A percentile compares a stretch with the other conserved stretches of the same genome.
Conservation (phyloP, 2,797 vertebrate species). For the Aselliscus stoliczkanus region DNA sequence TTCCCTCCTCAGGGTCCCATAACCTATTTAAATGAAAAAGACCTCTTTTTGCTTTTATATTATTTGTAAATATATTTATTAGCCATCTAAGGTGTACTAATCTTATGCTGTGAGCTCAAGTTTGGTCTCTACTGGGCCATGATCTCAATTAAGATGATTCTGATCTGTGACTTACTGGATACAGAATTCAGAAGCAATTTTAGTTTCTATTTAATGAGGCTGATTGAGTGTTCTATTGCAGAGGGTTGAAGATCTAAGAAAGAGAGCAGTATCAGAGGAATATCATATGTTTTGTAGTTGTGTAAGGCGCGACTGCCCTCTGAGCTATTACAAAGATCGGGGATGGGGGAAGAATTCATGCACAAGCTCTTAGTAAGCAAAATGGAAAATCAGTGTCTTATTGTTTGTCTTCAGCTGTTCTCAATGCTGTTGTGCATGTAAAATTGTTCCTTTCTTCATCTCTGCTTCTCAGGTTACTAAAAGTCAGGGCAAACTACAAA, state of each 20-base stretch:
- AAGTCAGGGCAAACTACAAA: conserved; percentile 6
- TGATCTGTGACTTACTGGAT: neutral
- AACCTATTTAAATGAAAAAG: neutral
- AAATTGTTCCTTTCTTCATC: conserved; percentile 25
- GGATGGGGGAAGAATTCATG: neutral
- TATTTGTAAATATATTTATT: neutral
- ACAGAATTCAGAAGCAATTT: conserved; percentile 27
- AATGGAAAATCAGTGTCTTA: neutral
- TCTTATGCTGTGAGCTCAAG: neutral
- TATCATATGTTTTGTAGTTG: neutral
- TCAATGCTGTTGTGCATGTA: neutral
- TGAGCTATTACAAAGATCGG: neutral
- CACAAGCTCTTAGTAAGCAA: conserved; percentile 8
- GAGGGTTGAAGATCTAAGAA: neutral
- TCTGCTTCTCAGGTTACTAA: conserved; percentile 37
- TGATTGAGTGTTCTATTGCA: neutral
- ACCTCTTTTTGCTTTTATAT: neutral
- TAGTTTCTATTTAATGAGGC: conserved; percentile 6
- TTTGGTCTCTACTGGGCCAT: neutral
- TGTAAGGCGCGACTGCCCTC: neutral
- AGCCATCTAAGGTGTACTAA: neutral
- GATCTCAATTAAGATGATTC: conserved; percentile 3
- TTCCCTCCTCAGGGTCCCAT: neutral
- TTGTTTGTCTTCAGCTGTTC: neutral
- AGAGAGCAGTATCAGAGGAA: neutral